Evolutionary conservation across 1,140 invertebrate genomes (phyloP), one percentile per base, ranked within the genome.

Genomic region (Drosophila sp.): DNA sequence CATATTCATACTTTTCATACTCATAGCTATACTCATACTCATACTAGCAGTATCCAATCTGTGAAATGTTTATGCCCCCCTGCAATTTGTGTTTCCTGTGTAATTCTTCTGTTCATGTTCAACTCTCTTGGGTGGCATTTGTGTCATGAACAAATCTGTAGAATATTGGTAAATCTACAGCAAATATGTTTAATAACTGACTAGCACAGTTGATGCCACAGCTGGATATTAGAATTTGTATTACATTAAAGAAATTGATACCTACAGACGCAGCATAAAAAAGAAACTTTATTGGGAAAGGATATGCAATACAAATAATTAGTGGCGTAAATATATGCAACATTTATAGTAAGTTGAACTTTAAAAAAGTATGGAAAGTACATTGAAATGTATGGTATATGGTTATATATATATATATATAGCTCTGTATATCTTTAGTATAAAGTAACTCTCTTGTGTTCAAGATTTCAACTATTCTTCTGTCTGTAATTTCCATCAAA

Each of bases 1-100:
- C 3, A n/a, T 29, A 34, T 1, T 21, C 4, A 21, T 1, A 21
- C 51, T 46, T n/a, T n/a, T n/a, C n/a, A 7, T 2, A 34, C 57
- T 46, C 3, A n/a, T 29, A 34, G 21, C 4, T 21, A 21, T 1
- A 21, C 51, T 46, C 5, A 7, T 2, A 34, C 57, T 46, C 3
- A n/a, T 29, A 34, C n/a, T 13, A 16, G 25, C 11, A 43, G 54
- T 21, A 48, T 16, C 9, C 53, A 41, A 56, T 46, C 43, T 25
- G 11, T 14, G 21, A 25, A 25, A n/a, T 50, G 27, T 50, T 53
- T 14, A 32, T 14, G 36, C 32, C 9, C 50, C 41, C 21, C 6
- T 8, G 36, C 59, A 63, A 63, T 64, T 64, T 43, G 62, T 25
- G 62, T 46, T 51, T 54, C 62, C 58, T 61, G 58, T 48, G 32